phyloP scores from a whole-genome alignment of 2,113 vertebrate species.

The Cervus canadensis region DNA sequence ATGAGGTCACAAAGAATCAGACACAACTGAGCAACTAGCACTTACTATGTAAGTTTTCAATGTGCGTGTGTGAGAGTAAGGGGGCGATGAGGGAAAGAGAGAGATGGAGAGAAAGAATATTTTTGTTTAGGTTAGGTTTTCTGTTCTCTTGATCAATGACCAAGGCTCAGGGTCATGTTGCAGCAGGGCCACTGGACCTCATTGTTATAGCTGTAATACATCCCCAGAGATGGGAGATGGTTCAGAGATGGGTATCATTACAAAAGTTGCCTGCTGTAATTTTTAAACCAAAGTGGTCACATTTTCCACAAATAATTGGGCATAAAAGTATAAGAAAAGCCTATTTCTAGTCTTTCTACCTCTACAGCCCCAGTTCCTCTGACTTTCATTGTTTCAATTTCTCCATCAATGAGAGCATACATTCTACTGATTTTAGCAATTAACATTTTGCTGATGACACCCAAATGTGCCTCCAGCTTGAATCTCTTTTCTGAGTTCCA shows the following conservation, averaged over 20 bases:
- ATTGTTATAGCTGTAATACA: background rate
- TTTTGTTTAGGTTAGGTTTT: background rate
- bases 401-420: slow-evolving; percentile 14
- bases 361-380: background rate
- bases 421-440: slow-evolving; percentile 53
- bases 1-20: background rate
- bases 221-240: background rate
- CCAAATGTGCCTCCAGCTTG: slow-evolving; percentile 65
- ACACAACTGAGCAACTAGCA: background rate
- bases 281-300: background rate
- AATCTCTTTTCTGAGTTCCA: slow-evolving; percentile 50
- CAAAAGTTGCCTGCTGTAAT: background rate
- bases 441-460: slow-evolving; percentile 53
- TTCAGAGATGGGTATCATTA: background rate
- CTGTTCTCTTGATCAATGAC: background rate
- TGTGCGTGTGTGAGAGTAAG: accelerated
- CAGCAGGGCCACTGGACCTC: too few relatives aligned
- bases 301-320: background rate
- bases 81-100: background rate
- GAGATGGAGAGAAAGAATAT: background rate
- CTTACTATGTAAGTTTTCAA: background rate
- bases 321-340: background rate
- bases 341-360: background rate
- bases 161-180: too few relatives aligned
- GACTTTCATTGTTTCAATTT: slow-evolving; percentile 31